phyloP scores from a whole-genome alignment of 64 coral and sea anemone genomes.

The Montipora sp. region DNA sequence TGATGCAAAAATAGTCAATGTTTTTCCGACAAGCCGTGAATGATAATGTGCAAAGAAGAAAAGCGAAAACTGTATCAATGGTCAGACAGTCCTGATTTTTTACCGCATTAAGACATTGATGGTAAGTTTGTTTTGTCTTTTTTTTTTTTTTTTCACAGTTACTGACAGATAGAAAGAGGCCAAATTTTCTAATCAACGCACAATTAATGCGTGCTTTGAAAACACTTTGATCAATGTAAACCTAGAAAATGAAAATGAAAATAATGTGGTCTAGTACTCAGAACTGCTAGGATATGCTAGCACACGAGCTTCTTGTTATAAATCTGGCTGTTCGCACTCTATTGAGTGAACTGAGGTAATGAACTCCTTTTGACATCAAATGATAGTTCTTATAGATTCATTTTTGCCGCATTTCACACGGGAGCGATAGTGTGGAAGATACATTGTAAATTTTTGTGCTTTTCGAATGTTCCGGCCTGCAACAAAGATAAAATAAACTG shows the following conservation, averaged over 20 bases:
- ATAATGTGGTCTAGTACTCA: not conserved
- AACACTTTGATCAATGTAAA: not conserved
- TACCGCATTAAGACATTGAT: not conserved
- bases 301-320: too few species aligned
- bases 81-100: not conserved
- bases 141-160: not conserved
- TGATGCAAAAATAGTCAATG: conserved; percentile 9
- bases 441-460: too few species aligned
- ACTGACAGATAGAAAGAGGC: not conserved
- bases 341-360: too few species aligned
- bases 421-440: too few species aligned
- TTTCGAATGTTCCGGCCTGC: too few species aligned
- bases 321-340: too few species aligned
- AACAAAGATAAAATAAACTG: too few species aligned
- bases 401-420: too few species aligned
- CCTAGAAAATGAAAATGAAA: not conserved
- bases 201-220: not conserved
- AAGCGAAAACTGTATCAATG: not conserved
- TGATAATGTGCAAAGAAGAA: not conserved
- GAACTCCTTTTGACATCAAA: too few species aligned
- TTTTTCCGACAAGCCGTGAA: not conserved
- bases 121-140: not conserved
- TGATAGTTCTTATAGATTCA: too few species aligned
- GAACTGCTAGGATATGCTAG: too few species aligned
- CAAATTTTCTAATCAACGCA: not conserved